These are phyloP conservation scores for Plestiodon gilberti DNA, from an alignment of 2,113 vertebrate species.

Conservation along the genomic window DNA sequence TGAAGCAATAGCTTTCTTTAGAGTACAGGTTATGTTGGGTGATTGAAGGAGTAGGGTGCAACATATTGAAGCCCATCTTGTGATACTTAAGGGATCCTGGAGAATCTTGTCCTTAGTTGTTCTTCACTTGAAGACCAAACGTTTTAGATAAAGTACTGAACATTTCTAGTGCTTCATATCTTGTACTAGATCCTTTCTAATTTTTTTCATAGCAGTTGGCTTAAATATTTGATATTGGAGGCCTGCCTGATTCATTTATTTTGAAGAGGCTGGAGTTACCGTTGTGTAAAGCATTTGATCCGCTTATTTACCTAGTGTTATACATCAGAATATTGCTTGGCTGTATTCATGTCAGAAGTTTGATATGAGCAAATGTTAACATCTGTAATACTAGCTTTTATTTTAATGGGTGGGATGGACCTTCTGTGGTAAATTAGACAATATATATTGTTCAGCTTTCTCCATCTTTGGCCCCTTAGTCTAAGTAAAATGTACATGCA, in stretches of 20 bases:
- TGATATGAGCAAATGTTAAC: constrained; percentile 60
- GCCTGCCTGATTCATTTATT: constrained; percentile 36
- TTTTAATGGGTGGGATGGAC: constrained; percentile 69
- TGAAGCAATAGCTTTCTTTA: background rate
- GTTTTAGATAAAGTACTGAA: background rate
- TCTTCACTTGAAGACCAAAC: background rate
- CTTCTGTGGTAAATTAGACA: constrained; percentile 68
- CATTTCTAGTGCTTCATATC: background rate
- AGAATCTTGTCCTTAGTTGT: background rate
- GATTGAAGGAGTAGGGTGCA: background rate
- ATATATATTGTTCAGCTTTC: constrained; percentile 77
- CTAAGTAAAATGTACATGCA: constrained; percentile 76
- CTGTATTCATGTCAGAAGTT: constrained; percentile 52
- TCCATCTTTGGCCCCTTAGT: constrained; percentile 51
- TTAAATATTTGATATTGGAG: background rate
- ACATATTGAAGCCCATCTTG: background rate
- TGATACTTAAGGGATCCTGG: too few species aligned
- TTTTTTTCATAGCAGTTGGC: background rate
- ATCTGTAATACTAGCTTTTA: constrained; percentile 60
- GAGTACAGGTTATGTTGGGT: background rate
- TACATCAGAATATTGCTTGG: constrained; percentile 48
- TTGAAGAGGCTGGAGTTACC: constrained; percentile 48
- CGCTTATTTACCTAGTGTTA: constrained; percentile 24
- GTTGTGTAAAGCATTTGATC: constrained; percentile 51
- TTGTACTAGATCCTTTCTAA: background rate